Conservation (phyloP, 2,113 vertebrate genomes). For the Channa argus region DNA sequence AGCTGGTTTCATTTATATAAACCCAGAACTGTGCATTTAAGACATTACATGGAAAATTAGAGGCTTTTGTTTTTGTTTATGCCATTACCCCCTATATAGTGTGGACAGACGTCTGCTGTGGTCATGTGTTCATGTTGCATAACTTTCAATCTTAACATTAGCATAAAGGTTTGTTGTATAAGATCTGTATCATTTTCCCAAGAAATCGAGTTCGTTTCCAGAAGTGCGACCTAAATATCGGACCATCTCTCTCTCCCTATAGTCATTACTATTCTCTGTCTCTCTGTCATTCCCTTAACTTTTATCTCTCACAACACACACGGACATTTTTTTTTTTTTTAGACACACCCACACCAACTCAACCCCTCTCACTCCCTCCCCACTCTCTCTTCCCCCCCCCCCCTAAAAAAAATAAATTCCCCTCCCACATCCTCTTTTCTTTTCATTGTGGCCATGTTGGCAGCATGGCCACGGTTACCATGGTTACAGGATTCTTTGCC, state of each 20-base stretch:
- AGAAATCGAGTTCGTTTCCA: background rate
- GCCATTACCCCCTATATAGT: background rate
- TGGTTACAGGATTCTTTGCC: constrained; percentile 78
- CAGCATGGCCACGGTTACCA: constrained; percentile 79
- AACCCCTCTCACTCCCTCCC: constrained; percentile 4
- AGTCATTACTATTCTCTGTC: background rate
- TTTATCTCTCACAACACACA: constrained; percentile 40
- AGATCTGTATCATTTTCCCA: background rate
- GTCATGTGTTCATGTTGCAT: background rate
- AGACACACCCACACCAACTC: constrained; percentile 69
- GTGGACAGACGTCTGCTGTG: background rate
- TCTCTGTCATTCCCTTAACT: constrained; percentile 14
- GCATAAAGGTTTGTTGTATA: background rate
- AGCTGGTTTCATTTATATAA: background rate
- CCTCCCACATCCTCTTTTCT: constrained; percentile 59
- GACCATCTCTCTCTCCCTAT: constrained; percentile 18
- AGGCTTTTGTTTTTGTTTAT: background rate
- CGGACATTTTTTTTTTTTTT: constrained; percentile 26
- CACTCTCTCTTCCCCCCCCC: background rate
- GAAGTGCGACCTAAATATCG: constrained; percentile 26
- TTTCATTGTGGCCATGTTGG: constrained; percentile 81
- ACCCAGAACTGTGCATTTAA: background rate
- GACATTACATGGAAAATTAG: no score
- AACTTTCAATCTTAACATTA: background rate
- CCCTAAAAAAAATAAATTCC: no score